Percentiles rank a stretch among this genome's conserved stretches.
Conservation (phyloP, 2,113 vertebrate species). For the Campylomormyrus numenius region DNA sequence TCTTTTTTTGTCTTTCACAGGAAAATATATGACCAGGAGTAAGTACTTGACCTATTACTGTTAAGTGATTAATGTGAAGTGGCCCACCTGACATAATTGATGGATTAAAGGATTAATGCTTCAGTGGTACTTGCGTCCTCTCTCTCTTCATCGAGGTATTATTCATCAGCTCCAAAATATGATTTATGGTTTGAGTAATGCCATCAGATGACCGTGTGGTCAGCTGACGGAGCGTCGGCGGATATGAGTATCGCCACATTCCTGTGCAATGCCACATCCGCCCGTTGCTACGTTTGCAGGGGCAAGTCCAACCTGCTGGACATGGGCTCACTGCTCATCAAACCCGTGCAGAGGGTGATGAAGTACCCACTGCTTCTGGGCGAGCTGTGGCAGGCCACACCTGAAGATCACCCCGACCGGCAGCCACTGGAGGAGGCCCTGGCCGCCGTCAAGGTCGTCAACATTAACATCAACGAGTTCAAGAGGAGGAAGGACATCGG, state of each 20-base stretch:
- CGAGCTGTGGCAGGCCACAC: conserved; percentile 83
- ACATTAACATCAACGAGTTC: conserved; percentile 89
- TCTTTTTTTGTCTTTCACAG: conserved; percentile 58
- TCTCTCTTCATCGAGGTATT: background rate
- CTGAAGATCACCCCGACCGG: conserved; percentile 77
- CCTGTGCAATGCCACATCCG: background rate
- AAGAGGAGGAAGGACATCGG: conserved; percentile 92
- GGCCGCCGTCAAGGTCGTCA: conserved; percentile 72
- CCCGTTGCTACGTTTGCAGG: conserved; percentile 51
- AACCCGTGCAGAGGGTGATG: conserved; percentile 93
- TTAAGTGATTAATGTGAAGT: background rate
- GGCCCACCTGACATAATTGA: background rate
- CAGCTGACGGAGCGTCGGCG: background rate
- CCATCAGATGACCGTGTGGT: background rate
- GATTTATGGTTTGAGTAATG: background rate
- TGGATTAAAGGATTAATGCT: background rate
- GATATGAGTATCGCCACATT: background rate
- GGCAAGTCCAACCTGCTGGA: conserved; percentile 81
- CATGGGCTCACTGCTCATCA: conserved; percentile 93
- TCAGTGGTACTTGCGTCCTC: background rate
- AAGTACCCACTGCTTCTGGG: conserved; percentile 85
- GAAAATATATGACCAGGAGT: conserved; percentile 86
- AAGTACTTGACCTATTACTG: conserved; percentile 58
- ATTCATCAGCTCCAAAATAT: background rate
- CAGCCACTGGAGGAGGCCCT: conserved; percentile 68